A percentile compares a stretch with the other conserved stretches of the same genome.
These are phyloP conservation scores for Cichlasoma orientale DNA, from an alignment of 2,797 vertebrate genomes.

Conservation along the genomic window DNA sequence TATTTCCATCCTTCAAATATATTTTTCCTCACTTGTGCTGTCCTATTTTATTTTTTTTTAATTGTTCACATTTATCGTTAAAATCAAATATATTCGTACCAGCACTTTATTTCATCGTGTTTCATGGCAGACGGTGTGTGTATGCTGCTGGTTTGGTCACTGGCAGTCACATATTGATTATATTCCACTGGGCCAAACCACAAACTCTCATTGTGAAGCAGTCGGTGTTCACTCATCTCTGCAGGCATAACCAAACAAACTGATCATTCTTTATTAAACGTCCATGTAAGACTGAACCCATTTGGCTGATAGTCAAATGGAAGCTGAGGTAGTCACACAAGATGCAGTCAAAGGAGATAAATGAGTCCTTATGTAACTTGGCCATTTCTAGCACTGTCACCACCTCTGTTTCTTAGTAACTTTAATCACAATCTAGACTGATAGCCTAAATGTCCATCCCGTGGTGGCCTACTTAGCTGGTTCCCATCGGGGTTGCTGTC, in stretches of 20 bases:
- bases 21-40: constrained; percentile 39
- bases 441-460: constrained; percentile 67
- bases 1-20: constrained; percentile 55
- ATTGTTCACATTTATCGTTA: constrained; percentile 71
- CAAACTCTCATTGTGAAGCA: constrained; percentile 60
- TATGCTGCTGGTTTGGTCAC: constrained; percentile 67
- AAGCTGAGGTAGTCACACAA: constrained; percentile 57
- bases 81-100: constrained; percentile 77
- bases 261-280: constrained; percentile 60
- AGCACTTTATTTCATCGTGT: constrained; percentile 85
- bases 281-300: constrained; percentile 60
- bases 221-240: constrained; percentile 52
- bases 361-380: constrained; percentile 67
- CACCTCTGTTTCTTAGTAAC: constrained; percentile 78
- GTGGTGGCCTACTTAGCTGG: constrained; percentile 66
- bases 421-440: constrained; percentile 68
- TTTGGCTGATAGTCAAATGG: constrained; percentile 62
- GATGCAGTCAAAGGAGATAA: constrained; percentile 63
- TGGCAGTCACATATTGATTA: constrained; percentile 61
- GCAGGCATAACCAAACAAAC: constrained; percentile 52
- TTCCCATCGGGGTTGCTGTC: constrained; percentile 66
- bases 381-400: constrained; percentile 67
- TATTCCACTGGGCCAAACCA: constrained; percentile 66
- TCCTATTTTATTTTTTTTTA: constrained; percentile 51
- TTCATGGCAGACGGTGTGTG: constrained; percentile 64